Evolutionary conservation across 64 coral and sea anemone genomes (phyloP), one percentile per base, ranked within the genome.

Genomic region (Orbicella faveolata): DNA sequence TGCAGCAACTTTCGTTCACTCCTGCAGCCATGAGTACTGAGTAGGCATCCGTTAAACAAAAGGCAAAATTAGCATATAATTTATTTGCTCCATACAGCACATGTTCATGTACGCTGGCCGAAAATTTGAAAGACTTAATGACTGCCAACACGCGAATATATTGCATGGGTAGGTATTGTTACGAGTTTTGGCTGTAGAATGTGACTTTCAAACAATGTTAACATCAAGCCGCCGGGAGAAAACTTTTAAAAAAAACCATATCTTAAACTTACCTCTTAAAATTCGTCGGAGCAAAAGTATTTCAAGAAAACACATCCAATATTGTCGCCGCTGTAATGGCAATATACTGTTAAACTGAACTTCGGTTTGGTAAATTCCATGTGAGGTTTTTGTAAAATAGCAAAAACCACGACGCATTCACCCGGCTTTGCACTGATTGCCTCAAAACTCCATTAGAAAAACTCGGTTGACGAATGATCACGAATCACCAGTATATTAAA

Each of bases 231-330:
- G 34, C 21, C 12, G 20, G 23, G 9, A 11, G 34, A 35, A 25
- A 5, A 9, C 21, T 70, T 33, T 70, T 14, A n/a, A 72, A n/a
- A 72, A n/a, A 52, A 85, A 52, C 26, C 4, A 53, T 39, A 72
- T 72, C 65, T 17, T 6, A 13, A 15, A 39, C 82, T 85, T 73
- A 85, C 82, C 82, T 85, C 64, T 70, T 14, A 85, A 36, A 9
- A 85, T 52, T 26, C 82, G 82, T 2, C 82, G 63, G 63, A 85
- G 82, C 39, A 85, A 72, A 52, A 85, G 65, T 73, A 85, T 85
- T 85, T 85, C 82, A 72, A 85, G 82, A 52, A 85, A 48, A 85
- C 82, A 85, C 82, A 85, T 85, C 23, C 82, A 85, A 85, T 85
- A 85, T 85, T 72, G 36, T 23, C 23, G 48, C 0, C 25, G n/a